These are phyloP conservation scores for Malacoraja senta DNA, from an alignment of 2,797 vertebrate species.

Conservation along the genomic window DNA sequence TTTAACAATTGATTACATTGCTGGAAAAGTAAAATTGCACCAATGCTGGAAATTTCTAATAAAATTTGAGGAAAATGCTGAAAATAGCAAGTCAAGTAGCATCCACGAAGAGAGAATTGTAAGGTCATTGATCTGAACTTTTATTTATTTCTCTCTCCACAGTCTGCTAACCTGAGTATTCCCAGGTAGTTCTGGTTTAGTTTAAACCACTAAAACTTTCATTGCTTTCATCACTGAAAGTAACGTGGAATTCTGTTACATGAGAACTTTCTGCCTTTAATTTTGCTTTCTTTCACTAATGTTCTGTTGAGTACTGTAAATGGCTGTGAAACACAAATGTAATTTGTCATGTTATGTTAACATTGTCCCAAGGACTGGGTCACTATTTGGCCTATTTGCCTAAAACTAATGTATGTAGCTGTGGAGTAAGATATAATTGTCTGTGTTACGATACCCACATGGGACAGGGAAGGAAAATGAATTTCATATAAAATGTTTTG, in stretches of 20 bases:
- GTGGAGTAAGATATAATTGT: background rate
- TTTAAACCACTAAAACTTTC: background rate
- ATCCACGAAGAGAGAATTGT: too few relatives aligned
- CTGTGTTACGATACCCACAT: background rate
- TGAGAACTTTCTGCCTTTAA: background rate
- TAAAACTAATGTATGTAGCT: background rate
- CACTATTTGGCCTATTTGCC: background rate
- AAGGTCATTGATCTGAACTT: too few relatives aligned
- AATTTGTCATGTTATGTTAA: conserved; percentile 1
- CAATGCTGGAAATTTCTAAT: too few relatives aligned
- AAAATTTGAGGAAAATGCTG: too few relatives aligned
- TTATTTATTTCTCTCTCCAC: too few relatives aligned
- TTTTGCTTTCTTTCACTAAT: background rate
- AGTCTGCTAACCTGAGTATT: too few relatives aligned
- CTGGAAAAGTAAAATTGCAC: too few relatives aligned
- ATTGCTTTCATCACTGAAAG: background rate
- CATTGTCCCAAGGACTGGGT: background rate
- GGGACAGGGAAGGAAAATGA: background rate
- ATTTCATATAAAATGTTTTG: conserved; percentile 27
- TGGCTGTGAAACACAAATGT: background rate
- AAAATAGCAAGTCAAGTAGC: too few relatives aligned
- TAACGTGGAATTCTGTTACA: background rate
- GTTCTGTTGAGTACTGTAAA: background rate
- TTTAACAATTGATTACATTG: background rate
- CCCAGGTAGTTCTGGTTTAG: too few relatives aligned